Percentiles rank a stretch among this genome's conserved stretches.
Evolutionary conservation across 2,113 vertebrate genomes (phyloP).

Genomic region (Gymnorhina tibicen): DNA sequence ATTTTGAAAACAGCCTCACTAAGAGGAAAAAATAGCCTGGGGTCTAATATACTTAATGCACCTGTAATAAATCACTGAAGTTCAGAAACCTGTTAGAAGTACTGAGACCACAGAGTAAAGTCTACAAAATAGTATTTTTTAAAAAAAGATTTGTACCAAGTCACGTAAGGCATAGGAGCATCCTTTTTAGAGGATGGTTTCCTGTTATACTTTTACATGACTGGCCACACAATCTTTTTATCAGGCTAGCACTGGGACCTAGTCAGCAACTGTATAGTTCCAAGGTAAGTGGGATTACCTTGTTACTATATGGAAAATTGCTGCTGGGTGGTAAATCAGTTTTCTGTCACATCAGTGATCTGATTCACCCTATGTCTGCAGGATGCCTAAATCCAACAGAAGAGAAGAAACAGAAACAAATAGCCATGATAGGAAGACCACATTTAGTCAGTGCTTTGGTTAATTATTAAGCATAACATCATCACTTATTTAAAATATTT

Average conservation of each 20-base stretch:
- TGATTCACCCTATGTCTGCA: not conserved
- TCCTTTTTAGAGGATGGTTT: not conserved
- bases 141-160: not conserved
- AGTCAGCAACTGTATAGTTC: not conserved
- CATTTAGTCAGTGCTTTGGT: rapidly evolving
- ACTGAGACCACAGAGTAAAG: not conserved
- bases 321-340: not conserved
- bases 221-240: not conserved
- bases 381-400: not conserved
- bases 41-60: not conserved
- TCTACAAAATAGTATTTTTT: not conserved
- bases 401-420: not conserved
- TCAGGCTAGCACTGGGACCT: not conserved
- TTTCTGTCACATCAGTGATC: not conserved
- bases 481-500: not conserved
- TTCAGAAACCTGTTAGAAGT: not conserved
- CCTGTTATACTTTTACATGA: not conserved
- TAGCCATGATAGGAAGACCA: not conserved
- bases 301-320: not conserved
- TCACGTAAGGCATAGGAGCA: not conserved
- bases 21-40: not conserved
- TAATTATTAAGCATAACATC: not conserved
- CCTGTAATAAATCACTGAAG: not conserved
- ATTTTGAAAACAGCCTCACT: not conserved
- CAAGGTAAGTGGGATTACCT: not conserved